Evolutionary conservation across 2,113 vertebrate genomes (phyloP).

Genomic region (Microtus richardsoni): DNA sequence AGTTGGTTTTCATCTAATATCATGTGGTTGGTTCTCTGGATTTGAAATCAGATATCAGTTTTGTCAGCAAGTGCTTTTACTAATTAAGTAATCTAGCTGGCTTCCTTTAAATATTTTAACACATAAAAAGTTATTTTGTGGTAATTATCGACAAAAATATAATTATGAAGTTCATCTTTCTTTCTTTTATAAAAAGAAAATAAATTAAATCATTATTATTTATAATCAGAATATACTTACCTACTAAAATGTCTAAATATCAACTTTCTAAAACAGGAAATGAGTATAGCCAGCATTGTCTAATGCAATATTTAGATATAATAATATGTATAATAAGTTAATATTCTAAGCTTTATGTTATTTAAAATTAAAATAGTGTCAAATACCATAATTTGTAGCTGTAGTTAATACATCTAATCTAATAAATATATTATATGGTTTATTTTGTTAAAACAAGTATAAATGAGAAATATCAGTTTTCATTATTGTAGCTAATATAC

Average conservation of each 20-base stretch:
- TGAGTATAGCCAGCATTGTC: too few relatives aligned
- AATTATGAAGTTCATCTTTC: not conserved
- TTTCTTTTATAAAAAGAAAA: not conserved
- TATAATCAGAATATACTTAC: not conserved
- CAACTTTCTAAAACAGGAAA: not conserved
- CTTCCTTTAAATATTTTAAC: not conserved
- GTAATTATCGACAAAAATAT: not conserved
- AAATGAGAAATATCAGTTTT: not conserved
- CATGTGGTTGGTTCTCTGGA: not conserved
- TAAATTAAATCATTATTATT: not conserved
- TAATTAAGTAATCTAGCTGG: not conserved
- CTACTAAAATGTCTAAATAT: not conserved
- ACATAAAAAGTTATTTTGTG: not conserved
- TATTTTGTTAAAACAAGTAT: not conserved
- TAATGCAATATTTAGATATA: not conserved
- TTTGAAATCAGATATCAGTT: not conserved
- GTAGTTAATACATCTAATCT: not conserved
- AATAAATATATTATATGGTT: not conserved
- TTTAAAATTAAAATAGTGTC: not conserved
- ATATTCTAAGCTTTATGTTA: not conserved
- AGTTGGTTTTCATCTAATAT: not conserved
- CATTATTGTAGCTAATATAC: not conserved
- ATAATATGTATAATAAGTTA: not conserved
- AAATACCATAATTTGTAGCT: not conserved
- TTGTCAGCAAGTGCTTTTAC: not conserved